Evolutionary conservation across 2,888 invertebrate genomes (phyloP).

Genomic region (Conistra vaccinii): DNA sequence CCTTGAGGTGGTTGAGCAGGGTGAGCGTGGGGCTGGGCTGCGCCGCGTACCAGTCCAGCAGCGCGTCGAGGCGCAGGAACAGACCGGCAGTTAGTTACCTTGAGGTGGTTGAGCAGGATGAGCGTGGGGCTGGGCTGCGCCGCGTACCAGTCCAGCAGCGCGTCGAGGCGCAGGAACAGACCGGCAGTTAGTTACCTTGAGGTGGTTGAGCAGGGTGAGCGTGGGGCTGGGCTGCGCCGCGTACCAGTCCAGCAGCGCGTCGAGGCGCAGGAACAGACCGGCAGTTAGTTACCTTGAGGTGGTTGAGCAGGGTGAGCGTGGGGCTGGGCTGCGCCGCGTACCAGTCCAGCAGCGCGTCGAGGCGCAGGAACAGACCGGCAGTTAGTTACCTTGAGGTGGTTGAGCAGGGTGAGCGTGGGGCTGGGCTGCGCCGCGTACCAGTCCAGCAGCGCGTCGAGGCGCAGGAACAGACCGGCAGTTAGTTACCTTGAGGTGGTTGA

Average conservation of each 20-base stretch:
- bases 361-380: conserved; percentile 76
- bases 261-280: conserved; percentile 81
- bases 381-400: conserved; percentile 85
- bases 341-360: conserved; percentile 87
- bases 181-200: conserved; percentile 77
- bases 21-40: conserved; percentile 88
- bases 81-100: conserved; percentile 72
- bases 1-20: conserved; percentile 90
- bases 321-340: conserved; percentile 87
- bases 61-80: conserved; percentile 85
- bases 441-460: conserved; percentile 86
- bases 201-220: conserved; percentile 89
- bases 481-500: conserved; percentile 88
- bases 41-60: conserved; percentile 86
- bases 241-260: conserved; percentile 87
- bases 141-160: conserved; percentile 87
- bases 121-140: conserved; percentile 88
- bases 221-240: conserved; percentile 87
- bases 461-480: conserved; percentile 70
- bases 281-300: conserved; percentile 81
- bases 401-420: conserved; percentile 90
- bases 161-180: conserved; percentile 83
- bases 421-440: conserved; percentile 86
- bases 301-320: conserved; percentile 90
- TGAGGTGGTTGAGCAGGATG: conserved; percentile 90